phyloP scores from a whole-genome alignment of 2,113 vertebrate genomes.

The Lasiurus borealis region DNA sequence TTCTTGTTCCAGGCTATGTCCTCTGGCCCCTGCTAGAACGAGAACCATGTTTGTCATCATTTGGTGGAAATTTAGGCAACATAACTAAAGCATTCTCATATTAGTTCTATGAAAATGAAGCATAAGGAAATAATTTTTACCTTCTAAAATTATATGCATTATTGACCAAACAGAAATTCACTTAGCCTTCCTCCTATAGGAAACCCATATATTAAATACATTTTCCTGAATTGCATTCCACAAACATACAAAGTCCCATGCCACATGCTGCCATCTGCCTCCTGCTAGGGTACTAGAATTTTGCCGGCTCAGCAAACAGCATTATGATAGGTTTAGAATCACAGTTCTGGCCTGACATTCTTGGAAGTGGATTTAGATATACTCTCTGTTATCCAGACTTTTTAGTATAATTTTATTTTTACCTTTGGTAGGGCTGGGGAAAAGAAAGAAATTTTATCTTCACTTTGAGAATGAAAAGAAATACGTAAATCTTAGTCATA shows the following conservation, averaged over 20 bases:
- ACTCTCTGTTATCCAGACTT: background rate
- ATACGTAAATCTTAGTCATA: background rate
- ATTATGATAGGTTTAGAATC: conserved; percentile 12
- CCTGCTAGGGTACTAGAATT: background rate
- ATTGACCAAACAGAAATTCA: conserved; percentile 19
- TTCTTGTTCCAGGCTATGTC: background rate
- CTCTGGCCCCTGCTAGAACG: background rate
- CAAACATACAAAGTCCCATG: background rate
- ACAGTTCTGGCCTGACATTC: background rate
- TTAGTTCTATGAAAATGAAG: conserved; percentile 26
- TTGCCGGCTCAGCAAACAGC: background rate
- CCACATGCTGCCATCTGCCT: background rate
- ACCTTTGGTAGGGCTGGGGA: background rate
- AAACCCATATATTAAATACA: background rate
- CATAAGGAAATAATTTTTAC: conserved; percentile 25
- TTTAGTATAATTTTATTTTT: conserved; percentile 5
- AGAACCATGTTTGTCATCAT: background rate
- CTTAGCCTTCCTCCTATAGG: background rate
- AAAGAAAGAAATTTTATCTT: background rate
- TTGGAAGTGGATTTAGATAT: conserved; percentile 29
- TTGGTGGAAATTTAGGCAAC: background rate
- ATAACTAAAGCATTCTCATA: background rate
- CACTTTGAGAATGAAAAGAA: background rate
- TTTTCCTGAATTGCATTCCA: background rate
- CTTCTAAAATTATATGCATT: conserved; percentile 22